Base-by-base conservation (phyloP, 2,113 vertebrate genomes). In the Lycocorax pyrrhopterus region DNA sequence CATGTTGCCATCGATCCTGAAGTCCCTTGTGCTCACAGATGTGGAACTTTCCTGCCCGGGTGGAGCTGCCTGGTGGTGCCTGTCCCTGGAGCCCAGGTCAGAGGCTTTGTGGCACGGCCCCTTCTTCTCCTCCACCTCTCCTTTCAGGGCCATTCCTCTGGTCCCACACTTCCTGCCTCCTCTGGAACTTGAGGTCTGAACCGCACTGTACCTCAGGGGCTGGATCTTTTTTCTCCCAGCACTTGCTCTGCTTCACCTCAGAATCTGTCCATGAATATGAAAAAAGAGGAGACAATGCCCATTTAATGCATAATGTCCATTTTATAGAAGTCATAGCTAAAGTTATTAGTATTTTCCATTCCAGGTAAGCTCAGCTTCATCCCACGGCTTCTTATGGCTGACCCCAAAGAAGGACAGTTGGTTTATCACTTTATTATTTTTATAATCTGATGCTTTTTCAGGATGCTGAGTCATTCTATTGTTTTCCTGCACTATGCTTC, bases 71-170 rank as follows among this genome's bases (percentile, higher is more conserved):
- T 53, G 75, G 17, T 46, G 53, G 25, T 53, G 82, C 4, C 58
- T 39, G 30, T 17, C 21, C 62, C 53, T 32, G 25, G 10, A 91
- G 43, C 17, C 10, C 71, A 68, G 4, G 2, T 10, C 41, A 52
- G n/a, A 0, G 12, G 27, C 19, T 37, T 32, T 6, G 5, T 27
- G n/a, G 25, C 69, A 46, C 12, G 0, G 2, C 1, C 4, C 2
- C 8, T 53, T 88, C 25, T 20, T 44, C 55, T 80, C 23, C 26
- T 53, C 20, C 5, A 4, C 10, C 21, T 46, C n/a, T 66, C 37
- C 37, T 71, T 30, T 32, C 35, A 33, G 18, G 11, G 29, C 32
- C 16, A 3, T 49, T 60, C 58, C 63, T 78, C 66, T 47, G 26
- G 10, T 43, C 84, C 81, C 47, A 56, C 25, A 4, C 27, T 51